Evolutionary conservation across 1,140 invertebrate genomes (phyloP).

Genomic region (Akabosia matsudoensis): DNA sequence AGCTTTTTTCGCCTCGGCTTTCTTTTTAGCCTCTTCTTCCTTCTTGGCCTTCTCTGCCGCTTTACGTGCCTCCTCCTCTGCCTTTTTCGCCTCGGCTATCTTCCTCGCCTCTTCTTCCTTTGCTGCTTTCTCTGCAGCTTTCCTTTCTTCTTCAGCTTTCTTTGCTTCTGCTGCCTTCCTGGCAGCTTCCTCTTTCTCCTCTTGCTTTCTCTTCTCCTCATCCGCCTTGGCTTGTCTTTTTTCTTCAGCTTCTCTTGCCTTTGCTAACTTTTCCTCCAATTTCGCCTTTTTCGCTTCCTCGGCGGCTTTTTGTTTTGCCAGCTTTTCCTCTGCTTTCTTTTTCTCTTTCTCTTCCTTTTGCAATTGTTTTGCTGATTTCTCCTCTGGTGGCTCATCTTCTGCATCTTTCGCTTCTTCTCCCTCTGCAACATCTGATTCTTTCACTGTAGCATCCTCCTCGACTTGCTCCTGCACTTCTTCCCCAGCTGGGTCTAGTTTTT

Average conservation of each 20-base stretch:
- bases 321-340: conserved; percentile 27
- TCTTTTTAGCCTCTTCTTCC: neutral
- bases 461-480: neutral
- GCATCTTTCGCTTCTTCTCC: neutral
- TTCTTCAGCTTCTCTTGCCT: conserved; percentile 47
- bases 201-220: conserved; percentile 3
- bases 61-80: neutral
- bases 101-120: conserved; percentile 18
- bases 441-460: neutral
- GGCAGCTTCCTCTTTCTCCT: conserved; percentile 3
- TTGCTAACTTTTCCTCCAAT: conserved; percentile 29
- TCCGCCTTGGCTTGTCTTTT: conserved; percentile 3
- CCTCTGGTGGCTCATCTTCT: neutral
- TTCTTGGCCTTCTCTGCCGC: neutral
- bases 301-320: conserved; percentile 8
- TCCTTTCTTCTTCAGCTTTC: neutral
- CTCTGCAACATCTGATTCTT: neutral
- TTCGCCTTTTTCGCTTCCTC: conserved; percentile 35
- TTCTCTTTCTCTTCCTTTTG: conserved; percentile 32
- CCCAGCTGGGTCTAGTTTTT: conserved; percentile 47
- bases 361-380: neutral
- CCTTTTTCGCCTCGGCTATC: conserved; percentile 32
- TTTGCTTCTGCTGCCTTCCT: conserved; percentile 36
- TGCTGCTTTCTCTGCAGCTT: neutral
- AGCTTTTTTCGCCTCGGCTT: conserved; percentile 19